Evolutionary conservation across 2,888 invertebrate species (phyloP).

Genomic region (Drosophila neotestacea): DNA sequence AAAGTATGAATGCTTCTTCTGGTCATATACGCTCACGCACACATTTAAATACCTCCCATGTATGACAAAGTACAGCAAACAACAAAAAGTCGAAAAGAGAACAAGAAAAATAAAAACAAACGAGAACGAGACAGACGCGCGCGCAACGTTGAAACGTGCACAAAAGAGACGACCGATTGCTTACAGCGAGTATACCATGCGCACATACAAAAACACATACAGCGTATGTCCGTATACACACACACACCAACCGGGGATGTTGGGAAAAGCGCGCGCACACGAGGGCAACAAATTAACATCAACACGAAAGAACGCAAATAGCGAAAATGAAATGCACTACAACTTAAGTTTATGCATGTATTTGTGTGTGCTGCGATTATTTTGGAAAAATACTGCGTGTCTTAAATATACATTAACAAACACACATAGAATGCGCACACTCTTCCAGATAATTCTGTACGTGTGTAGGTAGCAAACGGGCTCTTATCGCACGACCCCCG

Average conservation of each 20-base stretch:
- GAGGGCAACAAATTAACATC: slow-evolving; percentile 65
- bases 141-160: slow-evolving; percentile 66
- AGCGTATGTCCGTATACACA: slow-evolving; percentile 29
- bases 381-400: slow-evolving; percentile 65
- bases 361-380: slow-evolving; percentile 32
- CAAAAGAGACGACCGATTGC: slow-evolving; percentile 63
- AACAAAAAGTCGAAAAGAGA: slow-evolving; percentile 81
- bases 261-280: slow-evolving; percentile 79
- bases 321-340: slow-evolving; percentile 43
- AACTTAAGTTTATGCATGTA: slow-evolving; percentile 10
- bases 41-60: slow-evolving; percentile 23
- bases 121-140: slow-evolving; percentile 68
- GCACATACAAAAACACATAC: slow-evolving; percentile 36
- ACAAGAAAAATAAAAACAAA: slow-evolving; percentile 79
- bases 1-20: slow-evolving; percentile 29
- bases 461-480: slow-evolving; percentile 22
- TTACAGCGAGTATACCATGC: slow-evolving; percentile 57
- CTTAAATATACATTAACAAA: slow-evolving; percentile 12
- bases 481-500: slow-evolving; percentile 77
- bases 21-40: slow-evolving; percentile 14
- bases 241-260: slow-evolving; percentile 44
- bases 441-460: slow-evolving; percentile 53
- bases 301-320: slow-evolving; percentile 56
- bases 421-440: slow-evolving; percentile 19
- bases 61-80: slow-evolving; percentile 82